Base-by-base conservation (phyloP, 2,797 vertebrate genomes). In the Enteromius anoplus region DNA sequence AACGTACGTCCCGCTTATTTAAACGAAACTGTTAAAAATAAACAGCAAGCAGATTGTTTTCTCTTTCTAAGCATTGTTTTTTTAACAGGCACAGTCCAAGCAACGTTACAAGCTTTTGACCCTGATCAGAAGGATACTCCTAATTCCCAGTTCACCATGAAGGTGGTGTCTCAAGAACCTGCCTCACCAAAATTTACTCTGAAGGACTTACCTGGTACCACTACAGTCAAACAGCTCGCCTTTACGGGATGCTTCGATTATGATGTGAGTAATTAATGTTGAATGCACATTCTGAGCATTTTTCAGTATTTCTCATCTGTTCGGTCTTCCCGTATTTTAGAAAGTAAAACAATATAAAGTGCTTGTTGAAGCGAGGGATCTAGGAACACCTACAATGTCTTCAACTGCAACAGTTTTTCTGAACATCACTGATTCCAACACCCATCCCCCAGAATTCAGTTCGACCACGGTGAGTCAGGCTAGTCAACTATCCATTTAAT, bases 181-280 rank as follows among this genome's bases (percentile, higher is more conserved):
- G 0, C 2, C 5, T 68, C 26, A 2, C 94, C 95, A 1, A 84
- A 80, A 65, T 85, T 97, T 32, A 4, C 0, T 1, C 3, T 95
- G 26, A 14, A 86, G 0, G 8, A 47, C 8, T 0, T 89, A 0
- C 0, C 26, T 1, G 3, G 0, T 40, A 45, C 10, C 3, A 78
- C 14, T 32, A 60, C 12, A 10, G 72, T 75, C 17, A 88, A 86
- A 15, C 87, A 87, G 10, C 91, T 97, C 5, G 8, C 0, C 4
- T 86, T 94, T 4, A 84, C 70, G 0, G 95, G 95, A 83, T 97
- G 96, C 84, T 94, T 97, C 71, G 80, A 96, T 89, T 96, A 95
- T 23, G 91, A 96, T 86, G 96, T 96, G 83, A 92, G 94, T 85
- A 26, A 53, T 15, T 47, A 23, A 55, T 29, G 42, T 2, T 3